Conservation (phyloP, 2,888 invertebrate genomes). For the Diaprepes abbreviatus region DNA sequence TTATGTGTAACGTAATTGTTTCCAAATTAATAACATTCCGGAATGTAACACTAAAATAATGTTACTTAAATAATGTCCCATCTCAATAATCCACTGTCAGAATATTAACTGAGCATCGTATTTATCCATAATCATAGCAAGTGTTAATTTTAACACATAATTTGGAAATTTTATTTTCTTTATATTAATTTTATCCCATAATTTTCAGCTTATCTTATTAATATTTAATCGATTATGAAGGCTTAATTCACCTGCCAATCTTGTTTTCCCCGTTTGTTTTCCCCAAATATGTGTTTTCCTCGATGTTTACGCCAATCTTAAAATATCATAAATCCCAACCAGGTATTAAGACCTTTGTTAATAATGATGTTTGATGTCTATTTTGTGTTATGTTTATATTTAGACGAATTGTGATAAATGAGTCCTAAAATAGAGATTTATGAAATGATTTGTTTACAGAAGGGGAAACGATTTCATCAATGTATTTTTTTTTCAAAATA, state of each 20-base stretch:
- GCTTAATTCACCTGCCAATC: conserved; percentile 13
- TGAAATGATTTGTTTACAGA: conserved; percentile 3
- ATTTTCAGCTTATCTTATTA: background rate
- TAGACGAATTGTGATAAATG: conserved; percentile 4
- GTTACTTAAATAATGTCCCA: too few species aligned
- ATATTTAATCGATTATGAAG: conserved; percentile 11
- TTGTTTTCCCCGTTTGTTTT: conserved; percentile 3
- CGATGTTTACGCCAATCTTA: conserved; percentile 7
- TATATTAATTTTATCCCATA: background rate
- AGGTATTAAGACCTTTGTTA: conserved; percentile 15
- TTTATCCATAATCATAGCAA: too few species aligned
- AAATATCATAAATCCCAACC: conserved; percentile 8
- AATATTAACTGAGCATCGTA: too few species aligned
- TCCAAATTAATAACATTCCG: too few species aligned
- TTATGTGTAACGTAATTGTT: too few species aligned
- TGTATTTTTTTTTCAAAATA: too few species aligned
- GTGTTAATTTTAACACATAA: too few species aligned
- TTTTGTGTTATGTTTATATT: background rate
- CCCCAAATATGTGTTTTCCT: background rate
- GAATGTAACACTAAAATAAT: too few species aligned
- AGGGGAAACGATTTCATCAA: too few species aligned
- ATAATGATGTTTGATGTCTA: background rate
- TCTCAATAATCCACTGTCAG: too few species aligned
- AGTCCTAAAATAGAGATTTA: conserved; percentile 2
- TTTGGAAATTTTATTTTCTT: too few species aligned